A percentile compares a stretch with the other conserved stretches of the same genome.
phyloP scores from a whole-genome alignment of 1,140 invertebrate species.

The Brachionus plicatilis region DNA sequence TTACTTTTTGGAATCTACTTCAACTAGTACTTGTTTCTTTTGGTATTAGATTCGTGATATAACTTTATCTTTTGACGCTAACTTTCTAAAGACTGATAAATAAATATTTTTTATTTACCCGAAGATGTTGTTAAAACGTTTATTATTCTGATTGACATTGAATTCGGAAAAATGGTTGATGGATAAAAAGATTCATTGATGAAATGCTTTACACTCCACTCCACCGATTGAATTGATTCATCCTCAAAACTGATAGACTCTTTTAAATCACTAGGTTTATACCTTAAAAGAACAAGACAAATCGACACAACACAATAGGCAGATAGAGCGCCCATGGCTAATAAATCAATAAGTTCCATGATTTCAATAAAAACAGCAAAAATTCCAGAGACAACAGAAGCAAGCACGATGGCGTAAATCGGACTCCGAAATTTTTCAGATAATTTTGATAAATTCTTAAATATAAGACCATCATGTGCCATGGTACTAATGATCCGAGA shows the following conservation, averaged over 20 bases:
- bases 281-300: conserved; percentile 76
- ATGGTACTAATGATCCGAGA: conserved; percentile 80
- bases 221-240: not conserved
- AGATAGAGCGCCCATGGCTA: conserved; percentile 83
- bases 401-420: conserved; percentile 68
- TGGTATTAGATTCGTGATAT: not conserved
- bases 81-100: no score
- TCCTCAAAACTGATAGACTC: not conserved
- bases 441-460: conserved; percentile 67
- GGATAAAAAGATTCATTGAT: not conserved
- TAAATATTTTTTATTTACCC: no score
- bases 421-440: conserved; percentile 73
- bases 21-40: no score
- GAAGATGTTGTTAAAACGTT: not conserved
- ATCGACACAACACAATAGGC: conserved; percentile 85
- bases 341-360: conserved; percentile 82
- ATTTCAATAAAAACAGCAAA: conserved; percentile 81
- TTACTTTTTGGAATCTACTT: no score
- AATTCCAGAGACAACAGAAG: conserved; percentile 67
- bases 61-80: no score
- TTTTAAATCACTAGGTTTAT: conserved; percentile 60
- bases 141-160: not conserved
- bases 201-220: not conserved
- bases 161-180: not conserved
- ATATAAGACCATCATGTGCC: conserved; percentile 77